Percentiles rank a stretch among this genome's conserved stretches.
phyloP scores from a whole-genome alignment of 2,888 invertebrate species.

The Callyntrura guangdongensis region DNA sequence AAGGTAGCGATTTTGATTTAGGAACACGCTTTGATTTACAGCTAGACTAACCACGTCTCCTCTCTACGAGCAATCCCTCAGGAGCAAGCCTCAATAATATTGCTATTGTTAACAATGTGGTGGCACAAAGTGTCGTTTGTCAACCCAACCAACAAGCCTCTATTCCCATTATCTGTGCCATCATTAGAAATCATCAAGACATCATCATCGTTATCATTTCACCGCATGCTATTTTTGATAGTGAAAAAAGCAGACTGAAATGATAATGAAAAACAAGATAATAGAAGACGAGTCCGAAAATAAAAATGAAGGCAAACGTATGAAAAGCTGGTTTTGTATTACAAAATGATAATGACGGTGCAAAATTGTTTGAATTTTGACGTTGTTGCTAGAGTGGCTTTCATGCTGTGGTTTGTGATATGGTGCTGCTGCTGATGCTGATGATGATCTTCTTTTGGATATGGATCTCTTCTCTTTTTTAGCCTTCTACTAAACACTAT shows the following conservation, averaged over 20 bases:
- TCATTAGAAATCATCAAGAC: constrained; percentile 41
- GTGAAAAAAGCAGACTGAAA: background rate
- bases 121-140: constrained; percentile 43
- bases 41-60: background rate
- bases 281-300: background rate
- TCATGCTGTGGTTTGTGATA: too few species aligned
- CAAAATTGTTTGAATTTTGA: background rate
- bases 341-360: background rate
- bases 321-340: background rate
- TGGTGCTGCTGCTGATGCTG: background rate
- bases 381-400: background rate
- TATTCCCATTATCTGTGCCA: constrained; percentile 22
- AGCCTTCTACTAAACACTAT: background rate
- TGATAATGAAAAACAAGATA: constrained; percentile 11
- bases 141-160: constrained; percentile 29
- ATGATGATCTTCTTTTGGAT: background rate
- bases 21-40: constrained; percentile 41
- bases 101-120: background rate
- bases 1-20: constrained; percentile 10
- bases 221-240: background rate
- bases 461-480: constrained; percentile 8
- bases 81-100: background rate
- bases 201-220: background rate
- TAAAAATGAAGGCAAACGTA: background rate
- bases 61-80: background rate